These are phyloP conservation scores for Ophion ellenae DNA, from an alignment of 2,888 invertebrate genomes.

Conservation along the genomic window DNA sequence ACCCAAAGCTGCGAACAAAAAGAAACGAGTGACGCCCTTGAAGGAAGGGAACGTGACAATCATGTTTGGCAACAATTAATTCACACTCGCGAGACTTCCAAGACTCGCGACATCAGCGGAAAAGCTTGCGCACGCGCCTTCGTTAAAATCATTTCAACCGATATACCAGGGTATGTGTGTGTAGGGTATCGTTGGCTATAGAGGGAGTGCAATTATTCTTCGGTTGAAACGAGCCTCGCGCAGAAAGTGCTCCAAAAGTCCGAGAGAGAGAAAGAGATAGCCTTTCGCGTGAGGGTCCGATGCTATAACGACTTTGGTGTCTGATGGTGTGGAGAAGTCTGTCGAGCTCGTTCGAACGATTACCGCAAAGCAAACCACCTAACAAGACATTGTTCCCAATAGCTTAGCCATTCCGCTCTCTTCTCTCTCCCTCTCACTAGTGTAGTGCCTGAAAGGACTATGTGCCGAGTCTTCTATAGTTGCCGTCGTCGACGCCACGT, in stretches of 20 bases:
- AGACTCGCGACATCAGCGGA: background rate
- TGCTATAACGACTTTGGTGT: conserved; percentile 54
- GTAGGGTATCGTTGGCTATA: background rate
- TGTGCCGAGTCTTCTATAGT: conserved; percentile 42
- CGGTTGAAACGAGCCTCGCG: conserved; percentile 46
- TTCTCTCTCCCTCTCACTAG: conserved; percentile 48
- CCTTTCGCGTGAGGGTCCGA: conserved; percentile 30
- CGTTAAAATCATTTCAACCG: conserved; percentile 9
- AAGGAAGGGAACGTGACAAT: too few species aligned
- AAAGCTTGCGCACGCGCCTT: background rate
- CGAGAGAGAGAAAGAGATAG: background rate
- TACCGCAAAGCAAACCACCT: conserved; percentile 81
- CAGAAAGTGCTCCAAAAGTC: background rate
- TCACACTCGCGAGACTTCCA: background rate
- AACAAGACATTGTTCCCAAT: conserved; percentile 83
- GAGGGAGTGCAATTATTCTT: conserved; percentile 50
- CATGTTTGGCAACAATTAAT: background rate
- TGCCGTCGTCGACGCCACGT: conserved; percentile 43
- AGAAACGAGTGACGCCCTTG: too few species aligned
- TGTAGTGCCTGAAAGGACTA: conserved; percentile 46
- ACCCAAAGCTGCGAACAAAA: background rate
- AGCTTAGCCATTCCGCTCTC: conserved; percentile 77
- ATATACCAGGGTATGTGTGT: background rate
- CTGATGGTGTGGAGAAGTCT: conserved; percentile 48
- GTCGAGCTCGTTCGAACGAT: conserved; percentile 78